Conservation (phyloP, 2,113 vertebrate genomes). For the Rhegmatorhina hoffmannsi region DNA sequence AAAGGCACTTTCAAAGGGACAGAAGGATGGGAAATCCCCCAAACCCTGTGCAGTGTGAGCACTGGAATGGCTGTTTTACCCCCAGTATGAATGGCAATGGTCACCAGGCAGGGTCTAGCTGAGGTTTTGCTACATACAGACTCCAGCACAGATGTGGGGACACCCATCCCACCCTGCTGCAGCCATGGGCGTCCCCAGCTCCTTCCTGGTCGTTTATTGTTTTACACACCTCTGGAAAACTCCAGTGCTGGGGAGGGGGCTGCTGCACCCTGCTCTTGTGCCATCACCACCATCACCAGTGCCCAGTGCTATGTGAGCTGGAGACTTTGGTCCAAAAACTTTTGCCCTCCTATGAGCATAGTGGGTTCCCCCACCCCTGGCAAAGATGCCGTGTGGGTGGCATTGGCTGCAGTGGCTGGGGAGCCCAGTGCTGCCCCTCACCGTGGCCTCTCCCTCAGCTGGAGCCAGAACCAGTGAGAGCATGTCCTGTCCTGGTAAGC, state of each 20-base stretch:
- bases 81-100: background rate
- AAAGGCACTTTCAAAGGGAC: background rate
- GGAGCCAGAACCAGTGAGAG: background rate
- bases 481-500: background rate
- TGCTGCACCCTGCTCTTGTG: background rate
- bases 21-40: background rate
- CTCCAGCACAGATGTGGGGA: accelerated
- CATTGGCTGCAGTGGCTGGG: background rate
- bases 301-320: background rate
- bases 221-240: background rate
- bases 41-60: background rate
- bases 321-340: background rate
- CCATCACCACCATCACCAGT: accelerated
- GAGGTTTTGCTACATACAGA: background rate
- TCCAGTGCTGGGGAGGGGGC: background rate
- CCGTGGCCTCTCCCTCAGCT: accelerated
- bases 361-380: background rate
- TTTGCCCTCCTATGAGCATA: background rate
- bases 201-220: background rate
- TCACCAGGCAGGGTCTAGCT: background rate
- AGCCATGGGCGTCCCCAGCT: background rate
- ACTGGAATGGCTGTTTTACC: background rate
- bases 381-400: accelerated
- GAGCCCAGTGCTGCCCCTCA: background rate
- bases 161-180: accelerated